Evolutionary conservation across 2,888 invertebrate species (phyloP).

Genomic region (Athalia cordata): DNA sequence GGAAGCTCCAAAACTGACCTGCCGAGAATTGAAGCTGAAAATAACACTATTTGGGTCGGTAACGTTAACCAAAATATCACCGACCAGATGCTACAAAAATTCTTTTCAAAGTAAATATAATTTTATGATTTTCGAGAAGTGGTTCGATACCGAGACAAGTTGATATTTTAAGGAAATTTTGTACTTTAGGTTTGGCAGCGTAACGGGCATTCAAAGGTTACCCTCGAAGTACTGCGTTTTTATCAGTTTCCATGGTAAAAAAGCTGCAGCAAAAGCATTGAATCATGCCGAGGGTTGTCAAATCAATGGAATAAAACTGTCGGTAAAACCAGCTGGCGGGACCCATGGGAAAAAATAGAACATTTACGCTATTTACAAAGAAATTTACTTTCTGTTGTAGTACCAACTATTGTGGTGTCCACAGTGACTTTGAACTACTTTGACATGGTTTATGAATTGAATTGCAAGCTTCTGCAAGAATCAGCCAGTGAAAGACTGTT

Average conservation of each 20-base stretch:
- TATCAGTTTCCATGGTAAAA: constrained; percentile 23
- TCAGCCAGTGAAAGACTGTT: no score
- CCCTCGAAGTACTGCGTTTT: constrained; percentile 8
- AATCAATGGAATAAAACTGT: constrained; percentile 18
- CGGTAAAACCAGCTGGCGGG: constrained; percentile 6
- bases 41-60: constrained; percentile 27
- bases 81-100: background rate
- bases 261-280: constrained; percentile 22
- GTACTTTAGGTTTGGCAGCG: constrained; percentile 5
- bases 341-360: constrained; percentile 7
- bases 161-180: background rate
- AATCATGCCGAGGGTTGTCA: background rate
- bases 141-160: background rate
- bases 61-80: constrained; percentile 18
- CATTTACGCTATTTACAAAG: background rate
- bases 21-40: constrained; percentile 10
- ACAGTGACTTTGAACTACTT: background rate
- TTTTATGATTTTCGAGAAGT: background rate
- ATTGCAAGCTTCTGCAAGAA: no score
- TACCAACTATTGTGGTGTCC: background rate
- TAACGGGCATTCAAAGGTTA: constrained; percentile 22
- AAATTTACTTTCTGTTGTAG: background rate
- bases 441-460: no score
- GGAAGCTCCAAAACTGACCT: background rate
- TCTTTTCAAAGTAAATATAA: constrained; percentile 17